Evolutionary conservation across 2,113 vertebrate species (phyloP), one percentile per base, ranked within the genome.

Genomic region (Leucopsar rothschildi): DNA sequence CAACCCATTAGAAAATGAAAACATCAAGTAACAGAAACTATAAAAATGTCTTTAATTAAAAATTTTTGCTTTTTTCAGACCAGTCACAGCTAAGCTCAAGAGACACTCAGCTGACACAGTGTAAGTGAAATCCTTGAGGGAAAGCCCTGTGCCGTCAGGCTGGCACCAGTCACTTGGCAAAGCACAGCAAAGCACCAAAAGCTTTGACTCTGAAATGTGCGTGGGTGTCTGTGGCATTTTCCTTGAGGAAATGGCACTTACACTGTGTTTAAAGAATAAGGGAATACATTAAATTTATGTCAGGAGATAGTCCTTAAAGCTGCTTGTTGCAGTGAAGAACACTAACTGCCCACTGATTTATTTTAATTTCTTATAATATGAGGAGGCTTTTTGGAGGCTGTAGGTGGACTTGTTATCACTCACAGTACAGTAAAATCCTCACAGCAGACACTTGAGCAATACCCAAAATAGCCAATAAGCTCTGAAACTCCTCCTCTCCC

Each of bases 211-310:
- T 69, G 64, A 78, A 96, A 80, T 18, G 33, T 24, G 52, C 0
- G 25, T 85, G 60, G 79, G 85, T 33, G 84, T 77, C 75, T 59
- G 40, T 50, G 66, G 82, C 68, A 88, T 78, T 68, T 92, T 86
- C 64, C 72, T 70, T 68, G 47, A 94, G 90, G 92, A 96, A 97
- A 71, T 31, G n/a, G 56, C 64, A 83, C 55, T 90, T 73, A 31
- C 8, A 66, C 33, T 12, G 37, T 44, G 49, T 44, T 81, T 77
- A 94, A 59, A 57, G 68, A 77, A n/a, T 66, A 93, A 18, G 28
- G 14, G 7, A 88, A 71, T 31, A 82, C n/a, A 37, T 52, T 90
- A 82, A 82, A 53, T 80, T 77, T 45, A 70, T 59, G 63, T n/a
- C 24, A 86, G 50, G 49, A 82, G 35, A 66, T 23, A 59, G 60